Evolutionary conservation across 2,797 vertebrate species (phyloP).

Genomic region (Allobates femoralis): DNA sequence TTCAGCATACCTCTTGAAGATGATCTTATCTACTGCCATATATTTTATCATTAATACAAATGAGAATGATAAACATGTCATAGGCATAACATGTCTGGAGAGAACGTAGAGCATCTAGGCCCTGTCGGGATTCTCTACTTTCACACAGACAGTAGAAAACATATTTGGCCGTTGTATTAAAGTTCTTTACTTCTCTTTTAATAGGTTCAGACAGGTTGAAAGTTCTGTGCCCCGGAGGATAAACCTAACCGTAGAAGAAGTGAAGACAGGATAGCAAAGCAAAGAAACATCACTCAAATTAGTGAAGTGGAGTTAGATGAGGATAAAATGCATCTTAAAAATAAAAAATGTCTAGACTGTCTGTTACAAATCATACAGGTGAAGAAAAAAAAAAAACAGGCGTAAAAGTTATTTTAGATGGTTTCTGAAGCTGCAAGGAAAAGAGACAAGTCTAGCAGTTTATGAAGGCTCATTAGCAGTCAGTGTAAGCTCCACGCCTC

Average conservation of each 20-base stretch:
- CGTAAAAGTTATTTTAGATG: slow-evolving; percentile 27
- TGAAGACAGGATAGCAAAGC: slow-evolving; percentile 39
- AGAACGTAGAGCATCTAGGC: neutral
- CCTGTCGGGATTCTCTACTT: neutral
- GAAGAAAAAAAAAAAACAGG: neutral
- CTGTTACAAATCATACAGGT: slow-evolving; percentile 21
- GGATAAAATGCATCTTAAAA: slow-evolving; percentile 31
- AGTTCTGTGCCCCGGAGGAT: slow-evolving; percentile 35
- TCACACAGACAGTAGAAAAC: slow-evolving; percentile 14
- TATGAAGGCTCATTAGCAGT: slow-evolving; percentile 58
- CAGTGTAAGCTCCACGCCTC: slow-evolving; percentile 24
- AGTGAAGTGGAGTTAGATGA: slow-evolving; percentile 6
- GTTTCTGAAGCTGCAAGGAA: slow-evolving; percentile 8
- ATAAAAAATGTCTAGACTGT: neutral
- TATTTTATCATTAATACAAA: slow-evolving; percentile 5
- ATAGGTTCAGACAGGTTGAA: slow-evolving; percentile 59
- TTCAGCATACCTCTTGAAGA: neutral
- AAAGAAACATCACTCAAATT: slow-evolving; percentile 55
- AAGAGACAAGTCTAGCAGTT: slow-evolving; percentile 51
- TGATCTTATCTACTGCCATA: neutral
- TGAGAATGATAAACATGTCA: neutral
- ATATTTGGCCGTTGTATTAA: slow-evolving; percentile 32
- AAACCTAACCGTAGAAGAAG: slow-evolving; percentile 38
- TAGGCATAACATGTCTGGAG: neutral
- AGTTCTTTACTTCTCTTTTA: slow-evolving; percentile 50